A percentile compares a stretch with the other conserved stretches of the same genome.
These are phyloP conservation scores for Rhynchotus rufescens DNA, from an alignment of 2,797 vertebrate species.

Conservation along the genomic window DNA sequence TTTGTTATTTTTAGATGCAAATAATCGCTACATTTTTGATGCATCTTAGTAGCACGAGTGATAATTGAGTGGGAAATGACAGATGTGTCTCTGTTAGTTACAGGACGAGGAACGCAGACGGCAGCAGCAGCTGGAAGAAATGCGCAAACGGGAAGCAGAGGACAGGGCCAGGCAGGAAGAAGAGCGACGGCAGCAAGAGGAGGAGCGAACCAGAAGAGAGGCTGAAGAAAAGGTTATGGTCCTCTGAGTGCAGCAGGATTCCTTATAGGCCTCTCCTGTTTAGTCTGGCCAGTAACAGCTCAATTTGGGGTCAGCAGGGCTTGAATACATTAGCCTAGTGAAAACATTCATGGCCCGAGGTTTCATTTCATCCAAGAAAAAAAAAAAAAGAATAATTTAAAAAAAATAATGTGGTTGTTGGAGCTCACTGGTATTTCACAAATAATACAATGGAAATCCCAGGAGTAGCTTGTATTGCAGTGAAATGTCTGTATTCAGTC, in stretches of 20 bases:
- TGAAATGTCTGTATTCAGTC: not conserved
- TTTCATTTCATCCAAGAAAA: not conserved
- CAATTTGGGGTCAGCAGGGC: not conserved
- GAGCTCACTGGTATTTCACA: not conserved
- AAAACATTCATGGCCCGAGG: not conserved
- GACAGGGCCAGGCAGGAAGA: constrained; percentile 92
- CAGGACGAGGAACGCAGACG: constrained; percentile 97
- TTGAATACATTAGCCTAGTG: not conserved
- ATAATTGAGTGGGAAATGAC: not conserved
- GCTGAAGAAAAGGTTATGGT: constrained; percentile 93
- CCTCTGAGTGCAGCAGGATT: constrained; percentile 35
- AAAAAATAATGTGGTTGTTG: not conserved
- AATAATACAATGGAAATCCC: fast-evolving
- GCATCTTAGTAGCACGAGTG: fast-evolving
- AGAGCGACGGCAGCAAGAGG: constrained; percentile 91
- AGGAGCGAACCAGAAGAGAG: constrained; percentile 89
- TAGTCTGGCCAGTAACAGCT: not conserved
- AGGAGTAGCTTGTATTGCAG: not conserved
- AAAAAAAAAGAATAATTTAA: not conserved
- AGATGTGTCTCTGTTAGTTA: constrained; percentile 81
- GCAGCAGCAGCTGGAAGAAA: constrained; percentile 96
- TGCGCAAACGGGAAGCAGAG: constrained; percentile 93
- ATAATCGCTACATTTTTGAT: not conserved
- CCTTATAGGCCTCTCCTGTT: not conserved
- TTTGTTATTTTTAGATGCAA: not conserved